These are phyloP conservation scores for Microctenopoma stevenorrisi DNA, from an alignment of 2,797 vertebrate species.

Conservation along the genomic window DNA sequence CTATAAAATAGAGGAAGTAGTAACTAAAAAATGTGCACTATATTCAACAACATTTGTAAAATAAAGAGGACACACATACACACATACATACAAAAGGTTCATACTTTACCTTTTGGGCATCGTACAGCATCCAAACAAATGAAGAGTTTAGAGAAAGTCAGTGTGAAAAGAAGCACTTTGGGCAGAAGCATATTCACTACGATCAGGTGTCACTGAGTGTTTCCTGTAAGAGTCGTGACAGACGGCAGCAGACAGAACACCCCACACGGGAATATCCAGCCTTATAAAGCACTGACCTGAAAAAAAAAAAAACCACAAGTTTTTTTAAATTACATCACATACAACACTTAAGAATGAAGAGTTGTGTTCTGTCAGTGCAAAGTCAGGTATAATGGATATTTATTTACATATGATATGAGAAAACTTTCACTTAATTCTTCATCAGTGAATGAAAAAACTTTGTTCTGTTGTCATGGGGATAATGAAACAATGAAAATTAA, in stretches of 20 bases:
- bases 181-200: conserved; percentile 46
- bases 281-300: not conserved
- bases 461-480: too few species aligned
- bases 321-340: too few species aligned
- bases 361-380: too few species aligned
- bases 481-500: too few species aligned
- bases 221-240: conserved; percentile 5
- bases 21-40: not conserved
- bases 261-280: fast-evolving
- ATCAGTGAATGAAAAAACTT: too few species aligned
- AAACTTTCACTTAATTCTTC: too few species aligned
- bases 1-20: not conserved
- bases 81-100: not conserved
- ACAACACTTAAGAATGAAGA: too few species aligned
- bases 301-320: too few species aligned
- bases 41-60: not conserved
- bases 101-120: conserved; percentile 66
- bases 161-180: conserved; percentile 30
- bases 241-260: not conserved
- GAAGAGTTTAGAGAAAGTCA: conserved; percentile 25
- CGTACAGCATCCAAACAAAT: fast-evolving
- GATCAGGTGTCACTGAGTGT: not conserved
- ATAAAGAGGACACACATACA: not conserved
- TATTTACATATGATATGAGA: too few species aligned
- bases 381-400: too few species aligned